A percentile compares a stretch with the other conserved stretches of the same genome.
phyloP scores from a whole-genome alignment of 2,888 invertebrate genomes.

The Noctua janthe region DNA sequence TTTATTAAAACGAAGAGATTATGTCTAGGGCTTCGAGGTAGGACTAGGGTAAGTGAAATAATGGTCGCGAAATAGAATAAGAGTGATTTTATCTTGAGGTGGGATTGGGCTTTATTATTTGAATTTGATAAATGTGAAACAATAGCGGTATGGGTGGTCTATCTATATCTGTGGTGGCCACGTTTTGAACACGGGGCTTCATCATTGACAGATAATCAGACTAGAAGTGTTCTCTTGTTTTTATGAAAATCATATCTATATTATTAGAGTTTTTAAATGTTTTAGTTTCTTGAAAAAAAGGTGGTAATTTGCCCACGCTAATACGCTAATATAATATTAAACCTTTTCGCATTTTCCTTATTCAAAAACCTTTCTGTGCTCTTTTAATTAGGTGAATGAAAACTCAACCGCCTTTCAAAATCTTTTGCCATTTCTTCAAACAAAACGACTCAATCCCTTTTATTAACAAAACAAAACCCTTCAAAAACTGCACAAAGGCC shows the following conservation, averaged over 20 bases:
- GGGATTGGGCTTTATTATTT: background rate
- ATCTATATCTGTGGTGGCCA: too few species aligned
- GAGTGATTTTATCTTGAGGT: constrained; percentile 4
- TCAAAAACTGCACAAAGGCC: constrained; percentile 51
- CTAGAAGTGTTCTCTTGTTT: background rate
- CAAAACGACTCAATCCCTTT: constrained; percentile 29
- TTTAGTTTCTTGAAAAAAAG: background rate
- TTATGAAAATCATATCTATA: background rate
- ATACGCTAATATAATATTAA: background rate
- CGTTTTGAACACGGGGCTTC: background rate
- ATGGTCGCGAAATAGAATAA: constrained; percentile 7
- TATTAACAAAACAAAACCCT: constrained; percentile 47
- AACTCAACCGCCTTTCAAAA: constrained; percentile 4
- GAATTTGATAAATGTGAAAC: background rate
- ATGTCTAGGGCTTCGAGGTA: constrained; percentile 38
- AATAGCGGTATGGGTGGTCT: constrained; percentile 1
- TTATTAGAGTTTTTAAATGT: too few species aligned
- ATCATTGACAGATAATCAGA: background rate
- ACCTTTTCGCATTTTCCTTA: background rate
- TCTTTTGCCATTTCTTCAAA: constrained; percentile 7
- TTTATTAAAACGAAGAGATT: constrained; percentile 54
- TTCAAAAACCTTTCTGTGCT: background rate
- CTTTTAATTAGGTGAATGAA: constrained; percentile 13
- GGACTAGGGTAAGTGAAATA: constrained; percentile 16
- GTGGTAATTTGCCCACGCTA: background rate